Percentiles rank a stretch among this genome's conserved stretches.
Evolutionary conservation across 2,113 vertebrate genomes (phyloP).

Genomic region (Chionomys nivalis): DNA sequence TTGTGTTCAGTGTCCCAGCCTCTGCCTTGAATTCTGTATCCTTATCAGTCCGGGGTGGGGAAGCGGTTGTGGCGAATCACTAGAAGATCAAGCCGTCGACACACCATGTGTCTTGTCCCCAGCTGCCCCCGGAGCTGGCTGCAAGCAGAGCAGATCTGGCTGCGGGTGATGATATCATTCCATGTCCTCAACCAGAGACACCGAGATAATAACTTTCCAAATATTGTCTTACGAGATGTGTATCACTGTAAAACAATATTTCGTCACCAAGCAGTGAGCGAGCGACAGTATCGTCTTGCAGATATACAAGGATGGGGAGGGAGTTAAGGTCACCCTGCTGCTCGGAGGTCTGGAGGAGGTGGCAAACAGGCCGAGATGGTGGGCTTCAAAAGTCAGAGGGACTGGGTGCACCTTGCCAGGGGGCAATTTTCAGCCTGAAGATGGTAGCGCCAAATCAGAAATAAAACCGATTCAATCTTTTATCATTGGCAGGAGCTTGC

Average conservation of each 20-base stretch:
- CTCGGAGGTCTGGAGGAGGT: background rate
- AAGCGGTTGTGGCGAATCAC: constrained; percentile 74
- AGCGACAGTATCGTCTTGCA: constrained; percentile 71
- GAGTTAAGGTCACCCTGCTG: constrained; percentile 20
- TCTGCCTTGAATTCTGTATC: constrained; percentile 73
- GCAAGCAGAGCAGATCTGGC: constrained; percentile 60
- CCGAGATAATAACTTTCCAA: constrained; percentile 75
- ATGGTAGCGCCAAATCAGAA: background rate
- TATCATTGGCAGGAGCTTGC: background rate
- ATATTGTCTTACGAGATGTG: constrained; percentile 74
- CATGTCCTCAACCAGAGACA: constrained; percentile 72
- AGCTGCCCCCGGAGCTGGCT: constrained; percentile 33
- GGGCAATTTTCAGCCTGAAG: background rate
- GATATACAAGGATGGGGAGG: constrained; percentile 44
- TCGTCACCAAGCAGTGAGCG: constrained; percentile 62
- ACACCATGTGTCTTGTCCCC: constrained; percentile 36
- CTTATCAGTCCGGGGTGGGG: constrained; percentile 53
- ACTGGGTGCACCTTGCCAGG: background rate
- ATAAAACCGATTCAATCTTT: background rate
- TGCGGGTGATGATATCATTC: constrained; percentile 64
- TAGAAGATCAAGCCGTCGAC: constrained; percentile 40
- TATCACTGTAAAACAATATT: constrained; percentile 80
- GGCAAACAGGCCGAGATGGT: background rate
- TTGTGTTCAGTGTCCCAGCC: constrained; percentile 55
- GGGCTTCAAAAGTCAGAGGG: background rate